Conservation (phyloP, 37 sponge, comb jelly and placozoan species). For the Trichoplax adhaerens region DNA sequence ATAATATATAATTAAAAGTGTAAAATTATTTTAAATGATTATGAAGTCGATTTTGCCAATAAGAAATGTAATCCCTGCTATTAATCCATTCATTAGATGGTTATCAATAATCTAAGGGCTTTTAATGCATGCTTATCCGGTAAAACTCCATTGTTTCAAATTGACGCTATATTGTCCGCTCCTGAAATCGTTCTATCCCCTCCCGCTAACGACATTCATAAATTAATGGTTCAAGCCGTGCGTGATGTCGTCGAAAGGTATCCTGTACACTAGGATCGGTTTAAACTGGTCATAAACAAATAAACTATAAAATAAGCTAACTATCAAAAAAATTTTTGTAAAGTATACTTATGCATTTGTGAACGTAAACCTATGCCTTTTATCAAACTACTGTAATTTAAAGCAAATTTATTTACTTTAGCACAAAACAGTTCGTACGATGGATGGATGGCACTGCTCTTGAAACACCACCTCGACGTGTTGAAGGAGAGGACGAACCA, state of each 20-base stretch:
- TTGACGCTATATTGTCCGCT: constrained; percentile 75
- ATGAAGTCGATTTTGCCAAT: too few relatives aligned
- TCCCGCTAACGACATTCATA: constrained; percentile 49
- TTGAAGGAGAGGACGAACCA: constrained; percentile 75
- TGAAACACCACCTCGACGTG: constrained; percentile 58
- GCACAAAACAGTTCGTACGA: constrained; percentile 70
- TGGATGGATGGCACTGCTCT: constrained; percentile 89
- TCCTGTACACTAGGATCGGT: neutral
- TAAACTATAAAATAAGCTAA: neutral
- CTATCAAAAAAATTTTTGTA: neutral
- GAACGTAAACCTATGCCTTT: neutral
- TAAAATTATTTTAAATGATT: too few relatives aligned
- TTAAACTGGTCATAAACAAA: neutral
- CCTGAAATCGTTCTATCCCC: constrained; percentile 87
- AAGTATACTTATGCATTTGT: neutral
- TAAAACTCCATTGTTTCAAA: constrained; percentile 49
- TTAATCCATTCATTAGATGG: constrained; percentile 38
- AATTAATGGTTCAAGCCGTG: constrained; percentile 24
- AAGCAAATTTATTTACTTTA: neutral
- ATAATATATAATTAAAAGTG: too few relatives aligned
- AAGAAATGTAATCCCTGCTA: neutral
- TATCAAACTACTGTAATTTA: neutral
- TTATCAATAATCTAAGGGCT: constrained; percentile 46
- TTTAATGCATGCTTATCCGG: constrained; percentile 41
- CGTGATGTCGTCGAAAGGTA: constrained; percentile 55